Evolutionary conservation across 1,140 invertebrate genomes (phyloP).

Genomic region (Cecropterus lyciades): DNA sequence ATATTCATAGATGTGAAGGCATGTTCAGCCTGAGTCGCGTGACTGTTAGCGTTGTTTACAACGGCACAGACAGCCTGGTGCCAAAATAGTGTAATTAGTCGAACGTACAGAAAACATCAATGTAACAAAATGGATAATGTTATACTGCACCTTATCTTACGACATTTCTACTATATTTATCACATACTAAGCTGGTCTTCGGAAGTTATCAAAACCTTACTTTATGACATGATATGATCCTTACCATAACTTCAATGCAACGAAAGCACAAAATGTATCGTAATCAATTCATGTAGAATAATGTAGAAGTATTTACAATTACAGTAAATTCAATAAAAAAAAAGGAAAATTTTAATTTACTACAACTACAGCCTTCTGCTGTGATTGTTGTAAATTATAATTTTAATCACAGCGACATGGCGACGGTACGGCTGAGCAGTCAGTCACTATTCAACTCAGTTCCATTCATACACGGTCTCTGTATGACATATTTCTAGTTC

Average conservation of each 20-base stretch:
- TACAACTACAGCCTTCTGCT: no score
- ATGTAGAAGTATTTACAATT: no score
- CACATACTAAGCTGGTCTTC: neutral
- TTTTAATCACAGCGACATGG: conserved; percentile 10
- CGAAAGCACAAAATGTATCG: neutral
- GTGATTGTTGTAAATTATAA: conserved; percentile 20
- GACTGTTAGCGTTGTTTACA: conserved; percentile 22
- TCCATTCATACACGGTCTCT: conserved; percentile 52
- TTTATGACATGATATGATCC: no score
- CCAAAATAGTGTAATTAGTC: conserved; percentile 19
- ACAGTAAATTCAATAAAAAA: neutral
- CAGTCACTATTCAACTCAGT: conserved; percentile 38
- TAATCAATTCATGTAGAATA: no score
- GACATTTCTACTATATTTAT: neutral
- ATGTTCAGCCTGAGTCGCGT: conserved; percentile 10
- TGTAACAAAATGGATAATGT: neutral
- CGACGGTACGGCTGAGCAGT: conserved; percentile 34
- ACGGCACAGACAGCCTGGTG: conserved; percentile 31
- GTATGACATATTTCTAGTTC: conserved; percentile 60
- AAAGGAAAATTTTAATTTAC: neutral
- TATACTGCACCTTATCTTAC: neutral
- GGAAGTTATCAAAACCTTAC: no score
- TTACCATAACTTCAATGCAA: neutral
- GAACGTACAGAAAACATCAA: conserved; percentile 4
- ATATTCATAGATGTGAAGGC: conserved; percentile 3